Conservation (phyloP, 2,113 vertebrate genomes). For the Eclectus roratus region DNA sequence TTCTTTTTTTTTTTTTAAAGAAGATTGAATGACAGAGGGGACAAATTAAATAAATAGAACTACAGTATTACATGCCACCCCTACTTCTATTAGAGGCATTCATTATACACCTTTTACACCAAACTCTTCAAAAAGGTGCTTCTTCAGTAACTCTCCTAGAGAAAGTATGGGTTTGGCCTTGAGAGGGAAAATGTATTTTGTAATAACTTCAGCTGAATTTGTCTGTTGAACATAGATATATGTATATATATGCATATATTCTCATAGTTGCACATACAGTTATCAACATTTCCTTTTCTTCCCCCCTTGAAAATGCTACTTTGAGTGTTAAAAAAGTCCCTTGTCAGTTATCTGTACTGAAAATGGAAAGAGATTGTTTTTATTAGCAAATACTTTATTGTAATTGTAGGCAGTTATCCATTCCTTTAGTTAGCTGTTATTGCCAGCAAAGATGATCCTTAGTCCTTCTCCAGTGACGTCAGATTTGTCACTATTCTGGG, state of each 20-base stretch:
- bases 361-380: background rate
- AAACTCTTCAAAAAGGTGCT: background rate
- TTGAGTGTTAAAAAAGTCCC: background rate
- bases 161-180: background rate
- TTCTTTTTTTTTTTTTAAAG: background rate
- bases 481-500: conserved; percentile 75
- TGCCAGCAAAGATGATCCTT: conserved; percentile 52
- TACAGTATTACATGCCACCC: background rate
- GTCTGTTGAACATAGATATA: background rate
- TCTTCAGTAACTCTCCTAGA: background rate
- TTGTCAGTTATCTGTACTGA: background rate
- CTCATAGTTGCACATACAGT: background rate
- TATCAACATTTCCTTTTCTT: background rate
- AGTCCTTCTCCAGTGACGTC: conserved; percentile 61
- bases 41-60: background rate
- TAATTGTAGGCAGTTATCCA: conserved; percentile 31
- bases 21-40: background rate
- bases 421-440: conserved; percentile 50
- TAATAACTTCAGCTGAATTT: background rate
- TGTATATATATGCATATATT: background rate
- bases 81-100: background rate
- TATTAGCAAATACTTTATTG: conserved; percentile 23
- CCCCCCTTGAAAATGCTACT: background rate
- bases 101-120: background rate
- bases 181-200: background rate